Percentiles rank a stretch among this genome's conserved stretches.
Conservation (phyloP, 64 coral and sea anemone species). For the Pocillopora verrucosa region DNA sequence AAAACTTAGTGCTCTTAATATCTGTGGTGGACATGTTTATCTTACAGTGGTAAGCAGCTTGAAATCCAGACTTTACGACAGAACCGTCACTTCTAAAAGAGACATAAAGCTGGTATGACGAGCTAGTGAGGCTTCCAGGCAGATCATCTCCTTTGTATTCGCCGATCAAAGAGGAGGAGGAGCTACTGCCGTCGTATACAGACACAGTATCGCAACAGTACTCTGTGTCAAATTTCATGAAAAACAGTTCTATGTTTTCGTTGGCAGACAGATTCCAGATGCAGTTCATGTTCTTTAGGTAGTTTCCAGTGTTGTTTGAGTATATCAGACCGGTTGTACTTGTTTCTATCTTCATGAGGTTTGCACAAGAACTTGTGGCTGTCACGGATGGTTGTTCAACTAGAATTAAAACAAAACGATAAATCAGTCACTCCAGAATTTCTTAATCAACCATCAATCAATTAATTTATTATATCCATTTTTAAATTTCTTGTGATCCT, state of each 20-base stretch:
- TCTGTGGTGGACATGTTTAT: neutral
- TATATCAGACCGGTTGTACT: neutral
- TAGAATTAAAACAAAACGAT: too few relatives aligned
- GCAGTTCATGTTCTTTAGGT: neutral
- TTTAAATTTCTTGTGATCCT: too few relatives aligned
- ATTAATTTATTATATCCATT: too few relatives aligned
- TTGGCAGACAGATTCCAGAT: conserved; percentile 22
- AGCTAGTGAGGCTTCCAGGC: conserved; percentile 11
- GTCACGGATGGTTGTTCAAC: neutral
- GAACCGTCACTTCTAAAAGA: conserved; percentile 13
- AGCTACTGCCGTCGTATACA: conserved; percentile 14
- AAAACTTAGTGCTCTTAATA: neutral
- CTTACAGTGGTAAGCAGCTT: conserved; percentile 20
- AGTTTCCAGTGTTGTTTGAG: neutral
- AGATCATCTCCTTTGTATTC: neutral
- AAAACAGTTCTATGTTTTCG: neutral
- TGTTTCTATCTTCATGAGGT: neutral
- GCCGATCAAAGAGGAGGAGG: conserved; percentile 14
- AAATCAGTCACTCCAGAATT: too few relatives aligned
- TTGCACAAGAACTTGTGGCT: neutral
- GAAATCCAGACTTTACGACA: neutral
- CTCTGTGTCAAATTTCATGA: neutral
- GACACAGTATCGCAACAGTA: neutral
- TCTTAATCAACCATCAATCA: too few relatives aligned
- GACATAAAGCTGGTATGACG: conserved; percentile 1